Percentiles rank a stretch among this genome's conserved stretches.
These are phyloP conservation scores for Miniopterus natalensis DNA, from an alignment of 2,113 vertebrate genomes.

Conservation along the genomic window DNA sequence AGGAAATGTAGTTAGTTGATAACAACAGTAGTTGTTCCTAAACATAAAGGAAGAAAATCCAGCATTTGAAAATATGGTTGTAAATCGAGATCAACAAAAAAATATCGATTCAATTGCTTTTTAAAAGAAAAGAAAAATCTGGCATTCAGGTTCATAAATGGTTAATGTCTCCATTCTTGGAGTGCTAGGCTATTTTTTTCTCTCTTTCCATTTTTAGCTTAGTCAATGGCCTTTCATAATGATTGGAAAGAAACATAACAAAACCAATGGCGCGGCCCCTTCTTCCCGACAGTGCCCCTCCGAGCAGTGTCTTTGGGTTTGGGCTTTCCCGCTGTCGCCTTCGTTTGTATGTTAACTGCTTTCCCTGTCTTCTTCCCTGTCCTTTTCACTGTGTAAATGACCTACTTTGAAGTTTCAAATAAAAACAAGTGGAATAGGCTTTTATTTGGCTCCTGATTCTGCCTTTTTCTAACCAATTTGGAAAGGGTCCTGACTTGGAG, in stretches of 20 bases:
- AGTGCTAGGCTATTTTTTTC: background rate
- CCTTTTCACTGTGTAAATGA: slow-evolving; percentile 73
- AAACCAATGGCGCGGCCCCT: slow-evolving; percentile 25
- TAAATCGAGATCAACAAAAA: background rate
- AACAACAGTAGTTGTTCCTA: background rate
- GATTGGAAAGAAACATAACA: slow-evolving; percentile 46
- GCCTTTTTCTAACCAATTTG: slow-evolving; percentile 75
- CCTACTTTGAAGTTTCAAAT: slow-evolving; percentile 83
- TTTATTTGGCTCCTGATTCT: slow-evolving; percentile 77
- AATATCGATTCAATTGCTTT: background rate
- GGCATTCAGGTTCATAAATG: background rate
- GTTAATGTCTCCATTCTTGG: background rate
- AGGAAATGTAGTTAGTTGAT: background rate
- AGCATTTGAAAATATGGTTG: background rate
- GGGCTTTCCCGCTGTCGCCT: background rate
- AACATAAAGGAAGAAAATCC: background rate
- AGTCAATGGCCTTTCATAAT: slow-evolving; percentile 67
- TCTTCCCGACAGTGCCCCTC: slow-evolving; percentile 1
- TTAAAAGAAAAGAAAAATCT: background rate
- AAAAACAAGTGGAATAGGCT: slow-evolving; percentile 82
- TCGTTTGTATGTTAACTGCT: slow-evolving; percentile 40
- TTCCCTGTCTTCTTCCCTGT: slow-evolving; percentile 57
- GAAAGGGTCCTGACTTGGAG: slow-evolving; percentile 69
- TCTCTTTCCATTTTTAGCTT: slow-evolving; percentile 12
- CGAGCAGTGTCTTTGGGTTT: background rate